These are phyloP conservation scores for Stenchaetothrips biformis DNA, from an alignment of 2,888 invertebrate species.

Conservation along the genomic window DNA sequence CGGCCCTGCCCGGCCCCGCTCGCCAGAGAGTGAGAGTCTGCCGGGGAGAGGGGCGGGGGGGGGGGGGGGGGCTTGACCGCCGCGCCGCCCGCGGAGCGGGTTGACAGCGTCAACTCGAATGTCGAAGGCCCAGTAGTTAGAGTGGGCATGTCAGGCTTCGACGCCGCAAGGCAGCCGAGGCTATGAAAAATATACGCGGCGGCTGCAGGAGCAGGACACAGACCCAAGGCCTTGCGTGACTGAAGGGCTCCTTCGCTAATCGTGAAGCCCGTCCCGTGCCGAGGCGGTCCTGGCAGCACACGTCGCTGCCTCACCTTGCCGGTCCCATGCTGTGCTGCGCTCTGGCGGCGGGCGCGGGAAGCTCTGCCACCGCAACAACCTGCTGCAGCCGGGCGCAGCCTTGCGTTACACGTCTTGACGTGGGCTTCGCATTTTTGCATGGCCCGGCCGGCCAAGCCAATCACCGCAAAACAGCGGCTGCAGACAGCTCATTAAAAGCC, in stretches of 20 bases:
- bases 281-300: background rate
- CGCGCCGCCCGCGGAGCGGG: background rate
- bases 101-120: slow-evolving; percentile 8
- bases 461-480: too few species aligned
- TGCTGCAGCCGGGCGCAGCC: background rate
- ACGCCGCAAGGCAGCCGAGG: background rate
- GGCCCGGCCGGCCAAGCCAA: too few species aligned
- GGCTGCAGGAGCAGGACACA: background rate
- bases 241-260: background rate
- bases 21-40: background rate
- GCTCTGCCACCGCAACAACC: background rate
- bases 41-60: background rate
- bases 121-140: background rate
- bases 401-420: too few species aligned
- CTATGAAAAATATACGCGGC: background rate
- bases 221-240: background rate
- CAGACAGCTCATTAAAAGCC: too few species aligned
- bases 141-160: background rate
- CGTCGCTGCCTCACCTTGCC: background rate
- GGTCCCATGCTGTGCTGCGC: background rate
- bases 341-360: background rate
- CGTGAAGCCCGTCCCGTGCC: background rate
- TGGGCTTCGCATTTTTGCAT: too few species aligned
- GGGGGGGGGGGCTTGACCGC: background rate
- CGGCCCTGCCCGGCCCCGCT: background rate